Base-by-base conservation (phyloP, 2,888 invertebrate genomes). In the Hypolimnas misippus region DNA sequence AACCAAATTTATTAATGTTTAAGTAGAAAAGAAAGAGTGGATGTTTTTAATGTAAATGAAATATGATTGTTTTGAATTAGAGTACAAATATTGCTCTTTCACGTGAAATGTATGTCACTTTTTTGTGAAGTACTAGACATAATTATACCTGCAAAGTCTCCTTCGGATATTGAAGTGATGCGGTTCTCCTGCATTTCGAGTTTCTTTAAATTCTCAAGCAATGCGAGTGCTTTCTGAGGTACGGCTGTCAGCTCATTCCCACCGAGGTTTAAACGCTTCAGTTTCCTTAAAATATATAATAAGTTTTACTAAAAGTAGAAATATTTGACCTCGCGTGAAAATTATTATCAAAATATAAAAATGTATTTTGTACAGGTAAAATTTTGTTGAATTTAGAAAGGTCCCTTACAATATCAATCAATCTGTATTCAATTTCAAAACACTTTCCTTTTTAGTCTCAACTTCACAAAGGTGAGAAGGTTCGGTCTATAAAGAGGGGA, bases 111-210 rank as follows among this genome's bases (percentile, higher is more conserved):
- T n/a, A n/a, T n/a, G n/a, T n/a, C n/a, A n/a, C n/a, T n/a, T n/a
- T n/a, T n/a, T n/a, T n/a, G n/a, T n/a, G n/a, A n/a, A n/a, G n/a
- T n/a, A n/a, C n/a, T n/a, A n/a, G n/a, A n/a, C 12, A 29, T 8
- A 44, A 17, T 29, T 29, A 62, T 89, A 97, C 97, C 98, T 89
- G 95, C 95, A 82, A 98, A 98, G 82, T 98, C 97, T 35, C 96
- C 96, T 79, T 97, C 97, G 49, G 94, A 89, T 69, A 98, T 97
- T 31, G 93, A 88, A 44, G 94, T 92, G 65, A 98, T 96, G 70
- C 94, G 93, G 81, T 98, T 98, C 79, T 97, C 97, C 78, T 97
- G 97, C 92, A 98, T 94, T 86, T 97, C 97, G 53, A 98, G 92
- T 77, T 96, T 97, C 83, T 96, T 96, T 70, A 98, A 87, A 73